Percentiles rank a stretch among this genome's conserved stretches.
Evolutionary conservation across 2,797 vertebrate genomes (phyloP).

Genomic region (Ptychadena robeensis): DNA sequence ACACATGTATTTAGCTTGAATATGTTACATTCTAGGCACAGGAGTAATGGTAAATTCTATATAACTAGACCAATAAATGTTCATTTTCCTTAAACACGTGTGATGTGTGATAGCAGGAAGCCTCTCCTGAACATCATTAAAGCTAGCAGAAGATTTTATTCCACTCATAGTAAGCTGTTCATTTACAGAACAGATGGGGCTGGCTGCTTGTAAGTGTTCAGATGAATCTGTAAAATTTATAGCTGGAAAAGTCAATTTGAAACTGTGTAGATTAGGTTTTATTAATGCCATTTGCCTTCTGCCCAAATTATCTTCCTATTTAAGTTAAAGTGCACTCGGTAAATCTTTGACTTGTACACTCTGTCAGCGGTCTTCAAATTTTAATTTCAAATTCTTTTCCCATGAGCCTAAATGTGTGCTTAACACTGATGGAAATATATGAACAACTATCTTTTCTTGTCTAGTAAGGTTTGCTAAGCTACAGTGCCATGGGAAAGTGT

Average conservation of each 20-base stretch:
- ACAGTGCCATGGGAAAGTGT: background rate
- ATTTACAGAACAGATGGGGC: slow-evolving; percentile 14
- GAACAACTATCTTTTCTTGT: slow-evolving; percentile 8
- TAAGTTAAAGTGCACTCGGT: slow-evolving; percentile 11
- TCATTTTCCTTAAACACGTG: background rate
- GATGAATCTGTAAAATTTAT: slow-evolving; percentile 38
- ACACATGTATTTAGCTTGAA: background rate
- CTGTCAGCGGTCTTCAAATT: slow-evolving; percentile 5
- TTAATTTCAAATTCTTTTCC: slow-evolving; percentile 28
- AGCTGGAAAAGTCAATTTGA: slow-evolving; percentile 36
- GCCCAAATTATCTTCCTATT: slow-evolving; percentile 34
- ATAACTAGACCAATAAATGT: background rate
- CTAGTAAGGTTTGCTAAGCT: background rate
- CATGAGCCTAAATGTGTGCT: slow-evolving; percentile 28
- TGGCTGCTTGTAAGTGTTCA: background rate
- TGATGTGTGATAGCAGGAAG: background rate
- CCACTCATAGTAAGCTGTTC: slow-evolving; percentile 6
- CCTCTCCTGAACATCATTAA: background rate
- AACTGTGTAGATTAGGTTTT: slow-evolving; percentile 42
- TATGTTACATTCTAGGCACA: background rate
- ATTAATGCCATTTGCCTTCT: slow-evolving; percentile 43
- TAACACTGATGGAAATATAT: slow-evolving; percentile 34
- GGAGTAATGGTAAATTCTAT: background rate
- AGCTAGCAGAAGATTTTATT: background rate
- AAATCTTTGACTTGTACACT: slow-evolving; percentile 25